Conservation (phyloP, 1,140 invertebrate genomes). For the Ephestia elutella region DNA sequence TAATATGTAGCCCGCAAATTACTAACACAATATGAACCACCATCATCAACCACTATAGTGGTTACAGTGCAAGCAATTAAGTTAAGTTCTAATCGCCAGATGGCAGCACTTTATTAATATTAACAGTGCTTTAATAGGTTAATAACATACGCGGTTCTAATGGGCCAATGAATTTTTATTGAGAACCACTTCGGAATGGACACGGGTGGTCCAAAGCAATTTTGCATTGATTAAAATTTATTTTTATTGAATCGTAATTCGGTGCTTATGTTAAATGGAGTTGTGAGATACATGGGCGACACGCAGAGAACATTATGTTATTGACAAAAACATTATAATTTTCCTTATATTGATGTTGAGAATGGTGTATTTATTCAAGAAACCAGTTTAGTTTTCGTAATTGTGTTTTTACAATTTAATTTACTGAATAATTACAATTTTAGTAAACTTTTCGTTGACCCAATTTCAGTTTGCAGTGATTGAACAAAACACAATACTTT, state of each 20-base stretch:
- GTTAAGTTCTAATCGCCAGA: constrained; percentile 16
- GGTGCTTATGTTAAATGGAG: background rate
- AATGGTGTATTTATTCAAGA: no score
- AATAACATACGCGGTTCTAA: constrained; percentile 50
- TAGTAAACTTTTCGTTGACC: no score
- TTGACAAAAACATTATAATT: no score
- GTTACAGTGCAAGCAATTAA: constrained; percentile 9
- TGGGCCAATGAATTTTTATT: constrained; percentile 64
- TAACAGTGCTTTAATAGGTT: constrained; percentile 56
- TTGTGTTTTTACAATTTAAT: no score
- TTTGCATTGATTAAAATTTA: constrained; percentile 28
- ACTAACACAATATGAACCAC: no score
- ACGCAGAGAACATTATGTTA: no score
- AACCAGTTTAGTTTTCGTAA: no score
- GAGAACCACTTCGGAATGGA: constrained; percentile 34
- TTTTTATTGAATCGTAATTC: constrained; percentile 9
- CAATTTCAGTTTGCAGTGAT: no score
- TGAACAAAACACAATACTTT: no score
- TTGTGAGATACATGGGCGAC: background rate
- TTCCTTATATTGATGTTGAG: no score
- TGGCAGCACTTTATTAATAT: constrained; percentile 49
- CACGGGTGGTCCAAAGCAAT: constrained; percentile 44
- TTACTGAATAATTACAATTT: no score
- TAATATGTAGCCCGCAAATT: no score
- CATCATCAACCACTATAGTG: background rate